A percentile compares a stretch with the other conserved stretches of the same genome.
phyloP scores from a whole-genome alignment of 2,888 invertebrate genomes.

The Papilio gigon region DNA sequence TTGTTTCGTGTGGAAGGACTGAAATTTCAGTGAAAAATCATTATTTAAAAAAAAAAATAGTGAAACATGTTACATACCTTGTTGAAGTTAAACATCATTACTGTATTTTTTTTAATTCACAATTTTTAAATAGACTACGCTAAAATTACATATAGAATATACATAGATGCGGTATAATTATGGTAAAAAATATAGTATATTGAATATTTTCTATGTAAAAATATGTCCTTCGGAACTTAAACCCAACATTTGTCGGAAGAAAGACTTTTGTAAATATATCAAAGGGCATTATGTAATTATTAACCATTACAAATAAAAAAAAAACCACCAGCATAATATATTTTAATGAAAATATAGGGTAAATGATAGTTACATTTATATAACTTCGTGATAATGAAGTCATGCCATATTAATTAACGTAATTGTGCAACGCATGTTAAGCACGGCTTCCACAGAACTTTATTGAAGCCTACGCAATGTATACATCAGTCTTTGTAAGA shows the following conservation, averaged over 20 bases:
- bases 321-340: neutral
- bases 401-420: neutral
- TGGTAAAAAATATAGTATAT: too few relatives aligned
- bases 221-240: too few relatives aligned
- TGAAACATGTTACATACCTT: constrained; percentile 2
- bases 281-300: neutral
- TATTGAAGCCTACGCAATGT: too few relatives aligned
- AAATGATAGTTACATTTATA: neutral
- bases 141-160: neutral
- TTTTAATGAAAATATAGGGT: neutral
- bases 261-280: neutral
- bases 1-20: neutral
- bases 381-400: too few relatives aligned
- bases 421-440: neutral
- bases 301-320: neutral
- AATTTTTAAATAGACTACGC: neutral
- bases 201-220: too few relatives aligned
- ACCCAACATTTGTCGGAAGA: too few relatives aligned
- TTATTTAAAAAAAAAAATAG: neutral
- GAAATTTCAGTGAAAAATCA: constrained; percentile 14
- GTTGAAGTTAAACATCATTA: neutral
- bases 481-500: too few relatives aligned
- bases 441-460: neutral
- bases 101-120: neutral
- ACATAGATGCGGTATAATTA: neutral